These are phyloP conservation scores for Brachypalpus laphriformis DNA, from an alignment of 2,888 invertebrate genomes.

Conservation along the genomic window DNA sequence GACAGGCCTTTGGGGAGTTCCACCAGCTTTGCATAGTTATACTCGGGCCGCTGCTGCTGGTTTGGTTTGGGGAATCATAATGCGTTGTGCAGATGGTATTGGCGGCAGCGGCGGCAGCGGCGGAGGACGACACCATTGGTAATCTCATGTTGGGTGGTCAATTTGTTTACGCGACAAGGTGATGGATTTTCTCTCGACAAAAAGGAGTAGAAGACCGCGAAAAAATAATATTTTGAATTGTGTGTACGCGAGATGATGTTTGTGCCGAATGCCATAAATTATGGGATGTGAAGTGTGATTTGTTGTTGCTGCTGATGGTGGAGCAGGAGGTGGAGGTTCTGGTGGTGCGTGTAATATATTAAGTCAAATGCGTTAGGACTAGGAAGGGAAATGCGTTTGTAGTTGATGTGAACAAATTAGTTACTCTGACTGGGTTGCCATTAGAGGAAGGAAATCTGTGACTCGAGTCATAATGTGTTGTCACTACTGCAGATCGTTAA, in stretches of 20 bases:
- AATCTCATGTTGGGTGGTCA: conserved; percentile 74
- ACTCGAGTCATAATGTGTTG: not conserved
- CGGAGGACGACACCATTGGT: conserved; percentile 64
- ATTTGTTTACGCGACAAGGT: conserved; percentile 74
- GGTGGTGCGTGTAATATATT: conserved; percentile 53
- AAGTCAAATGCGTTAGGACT: conserved; percentile 47
- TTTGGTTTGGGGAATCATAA: conserved; percentile 48
- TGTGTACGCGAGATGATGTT: conserved; percentile 65
- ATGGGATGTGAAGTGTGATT: conserved; percentile 69
- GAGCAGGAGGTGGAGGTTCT: conserved; percentile 5
- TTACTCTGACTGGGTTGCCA: conserved; percentile 1
- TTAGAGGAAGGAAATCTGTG: conserved; percentile 3
- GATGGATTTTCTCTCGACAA: conserved; percentile 68
- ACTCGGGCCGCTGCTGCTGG: conserved; percentile 17
- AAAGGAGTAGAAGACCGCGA: conserved; percentile 35
- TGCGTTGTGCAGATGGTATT: conserved; percentile 49
- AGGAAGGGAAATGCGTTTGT: conserved; percentile 32
- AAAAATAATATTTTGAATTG: conserved; percentile 70
- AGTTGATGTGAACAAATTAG: conserved; percentile 55
- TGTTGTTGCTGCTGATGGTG: conserved; percentile 58
- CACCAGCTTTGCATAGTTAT: conserved; percentile 55
- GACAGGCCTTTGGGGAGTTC: conserved; percentile 35
- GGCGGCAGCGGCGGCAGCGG: not conserved
- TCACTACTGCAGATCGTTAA: conserved; percentile 1
- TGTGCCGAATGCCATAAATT: conserved; percentile 71